A percentile compares a stretch with the other conserved stretches of the same genome.
Evolutionary conservation across 2,113 vertebrate genomes (phyloP).

Genomic region (Dascyllus trimaculatus): DNA sequence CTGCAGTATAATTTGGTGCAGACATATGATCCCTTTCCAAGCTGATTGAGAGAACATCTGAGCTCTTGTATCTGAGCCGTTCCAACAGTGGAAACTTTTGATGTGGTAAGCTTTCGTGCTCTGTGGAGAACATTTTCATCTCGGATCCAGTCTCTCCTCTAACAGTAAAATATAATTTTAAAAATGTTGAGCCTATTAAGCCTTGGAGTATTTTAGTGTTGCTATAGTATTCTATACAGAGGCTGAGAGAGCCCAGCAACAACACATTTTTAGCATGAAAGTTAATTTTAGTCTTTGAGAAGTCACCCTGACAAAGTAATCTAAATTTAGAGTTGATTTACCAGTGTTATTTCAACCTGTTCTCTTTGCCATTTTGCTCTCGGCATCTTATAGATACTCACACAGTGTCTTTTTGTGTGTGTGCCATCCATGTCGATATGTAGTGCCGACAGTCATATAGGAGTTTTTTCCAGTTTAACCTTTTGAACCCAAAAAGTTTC

Average conservation of each 20-base stretch:
- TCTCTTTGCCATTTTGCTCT: no score
- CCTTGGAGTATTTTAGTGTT: constrained; percentile 5
- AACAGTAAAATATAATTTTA: not conserved
- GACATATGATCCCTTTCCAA: constrained; percentile 58
- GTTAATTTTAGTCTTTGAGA: no score
- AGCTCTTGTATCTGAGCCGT: constrained; percentile 48
- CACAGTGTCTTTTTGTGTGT: no score
- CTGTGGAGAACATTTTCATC: constrained; percentile 3
- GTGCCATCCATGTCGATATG: no score
- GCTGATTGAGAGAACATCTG: constrained; percentile 65
- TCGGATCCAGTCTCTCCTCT: constrained; percentile 10
- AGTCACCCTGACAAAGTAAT: no score
- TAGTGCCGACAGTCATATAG: no score
- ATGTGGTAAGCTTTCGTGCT: constrained; percentile 10
- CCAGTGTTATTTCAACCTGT: no score
- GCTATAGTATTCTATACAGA: not conserved
- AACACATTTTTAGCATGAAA: not conserved
- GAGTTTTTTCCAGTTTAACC: no score
- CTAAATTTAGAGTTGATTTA: no score
- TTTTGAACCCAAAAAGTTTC: no score
- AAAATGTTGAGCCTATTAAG: constrained; percentile 1
- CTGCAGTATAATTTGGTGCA: constrained; percentile 62
- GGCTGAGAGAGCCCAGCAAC: not conserved
- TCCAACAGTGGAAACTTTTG: constrained; percentile 40
- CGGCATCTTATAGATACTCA: no score